phyloP scores from a whole-genome alignment of 2,797 vertebrate genomes.

The Pantherophis alleghaniensis region DNA sequence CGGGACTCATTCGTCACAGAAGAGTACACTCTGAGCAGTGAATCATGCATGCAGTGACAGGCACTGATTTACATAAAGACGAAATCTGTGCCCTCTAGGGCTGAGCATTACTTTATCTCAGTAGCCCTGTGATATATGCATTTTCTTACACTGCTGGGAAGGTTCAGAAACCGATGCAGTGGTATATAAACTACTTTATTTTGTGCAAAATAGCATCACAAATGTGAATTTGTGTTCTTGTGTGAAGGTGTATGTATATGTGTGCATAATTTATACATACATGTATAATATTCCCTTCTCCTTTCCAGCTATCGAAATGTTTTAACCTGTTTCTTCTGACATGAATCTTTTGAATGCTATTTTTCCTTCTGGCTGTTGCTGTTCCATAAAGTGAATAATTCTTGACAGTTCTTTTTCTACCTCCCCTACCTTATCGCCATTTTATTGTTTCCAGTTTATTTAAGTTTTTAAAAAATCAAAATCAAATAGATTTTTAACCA shows the following conservation, averaged over 20 bases:
- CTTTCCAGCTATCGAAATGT: background rate
- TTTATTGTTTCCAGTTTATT: constrained; percentile 17
- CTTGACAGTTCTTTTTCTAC: constrained; percentile 16
- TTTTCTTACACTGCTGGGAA: constrained; percentile 79
- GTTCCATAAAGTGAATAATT: constrained; percentile 7
- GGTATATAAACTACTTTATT: constrained; percentile 46
- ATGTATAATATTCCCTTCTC: constrained; percentile 2
- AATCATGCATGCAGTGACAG: constrained; percentile 90
- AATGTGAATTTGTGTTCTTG: constrained; percentile 14
- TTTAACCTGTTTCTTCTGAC: constrained; percentile 35
- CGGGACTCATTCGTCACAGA: constrained; percentile 94
- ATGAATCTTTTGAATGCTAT: background rate
- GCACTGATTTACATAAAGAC: constrained; percentile 89
- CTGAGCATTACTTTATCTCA: constrained; percentile 75
- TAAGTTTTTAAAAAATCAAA: background rate
- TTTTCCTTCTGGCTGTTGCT: background rate
- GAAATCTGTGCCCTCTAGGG: constrained; percentile 87
- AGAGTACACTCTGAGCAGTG: constrained; percentile 84
- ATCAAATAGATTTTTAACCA: background rate
- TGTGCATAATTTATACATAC: background rate
- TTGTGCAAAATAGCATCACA: constrained; percentile 22
- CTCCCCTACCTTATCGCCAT: accelerated
- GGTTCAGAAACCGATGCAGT: constrained; percentile 61
- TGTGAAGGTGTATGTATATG: background rate
- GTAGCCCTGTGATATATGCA: constrained; percentile 81